Percentiles rank a stretch among this genome's conserved stretches.
These are phyloP conservation scores for Phrynosoma blainvillii DNA, from an alignment of 2,113 vertebrate genomes.

Conservation along the genomic window DNA sequence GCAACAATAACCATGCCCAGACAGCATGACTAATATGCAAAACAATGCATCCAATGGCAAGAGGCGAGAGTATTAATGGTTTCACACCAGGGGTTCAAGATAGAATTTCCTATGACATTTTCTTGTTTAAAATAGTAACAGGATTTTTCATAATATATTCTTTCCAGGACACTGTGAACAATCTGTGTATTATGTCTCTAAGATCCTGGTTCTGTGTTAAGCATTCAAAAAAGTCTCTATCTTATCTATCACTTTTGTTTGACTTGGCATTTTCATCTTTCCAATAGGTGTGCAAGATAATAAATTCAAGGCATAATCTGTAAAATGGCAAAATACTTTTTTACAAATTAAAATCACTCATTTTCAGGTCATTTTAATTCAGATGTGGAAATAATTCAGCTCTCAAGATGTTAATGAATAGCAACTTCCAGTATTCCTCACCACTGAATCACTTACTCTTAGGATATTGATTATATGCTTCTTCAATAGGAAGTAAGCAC, in stretches of 20 bases:
- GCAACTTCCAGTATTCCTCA: no score
- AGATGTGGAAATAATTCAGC: no score
- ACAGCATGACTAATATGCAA: not conserved
- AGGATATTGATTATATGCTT: not conserved
- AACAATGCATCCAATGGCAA: fast-evolving
- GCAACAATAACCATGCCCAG: not conserved
- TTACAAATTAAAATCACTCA: no score
- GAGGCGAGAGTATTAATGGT: fast-evolving
- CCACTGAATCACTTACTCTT: not conserved
- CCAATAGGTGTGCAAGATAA: not conserved
- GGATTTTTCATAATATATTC: constrained; percentile 1
- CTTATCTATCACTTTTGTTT: not conserved
- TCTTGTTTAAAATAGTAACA: not conserved
- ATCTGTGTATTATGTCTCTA: not conserved
- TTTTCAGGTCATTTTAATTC: no score
- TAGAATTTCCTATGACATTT: not conserved
- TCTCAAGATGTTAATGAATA: no score
- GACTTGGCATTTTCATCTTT: not conserved
- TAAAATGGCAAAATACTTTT: no score
- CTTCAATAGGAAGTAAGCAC: not conserved
- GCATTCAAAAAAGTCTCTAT: not conserved
- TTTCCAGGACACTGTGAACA: constrained; percentile 3
- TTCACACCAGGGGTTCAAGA: not conserved
- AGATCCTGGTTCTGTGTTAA: not conserved
- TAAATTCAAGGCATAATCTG: not conserved